Base-by-base conservation (phyloP, 1,140 invertebrate species). In the Paraescarpia echinospica region DNA sequence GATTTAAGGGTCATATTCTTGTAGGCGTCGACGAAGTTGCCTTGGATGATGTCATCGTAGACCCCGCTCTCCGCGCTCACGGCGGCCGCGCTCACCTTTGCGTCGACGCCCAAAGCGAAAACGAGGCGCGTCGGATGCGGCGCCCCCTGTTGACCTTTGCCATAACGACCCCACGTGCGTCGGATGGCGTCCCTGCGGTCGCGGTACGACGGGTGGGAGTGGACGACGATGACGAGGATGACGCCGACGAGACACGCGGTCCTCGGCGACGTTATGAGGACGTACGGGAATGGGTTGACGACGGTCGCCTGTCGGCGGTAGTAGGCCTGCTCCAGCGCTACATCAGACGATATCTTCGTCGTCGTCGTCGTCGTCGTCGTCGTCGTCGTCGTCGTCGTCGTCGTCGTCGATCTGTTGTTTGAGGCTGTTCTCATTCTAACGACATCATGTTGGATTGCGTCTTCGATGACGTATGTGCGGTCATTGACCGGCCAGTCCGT, bases 1-100 rank as follows among this genome's bases (percentile, higher is more conserved):
- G 98, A 98, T 92, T 96, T 96, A 48, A 95, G 94, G 14, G 95
- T 96, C 33, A 96, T 93, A 93, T 96, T 96, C 88, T 94, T 93
- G 92, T 96, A 96, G 0, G 94, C 94, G 93, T 96, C 95, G 8
- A 94, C 89, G 92, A 96, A 96, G 33, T 93, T 91, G 0, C 95
- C 95, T 91, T 96, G 95, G 1, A 96, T 93, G n/a, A 96, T 94
- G 91, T 96, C 95, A 6, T 92, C 92, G 91, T 95, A 93, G 33
- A 41, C 33, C n/a, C 27, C n/a, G 35, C 48, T 92, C 88, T 93
- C 35, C 27, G 33, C 34, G 14, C 35, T 90, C 35, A 90, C 33
- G n/a, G 34, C 88, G 77, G 93, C 90, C 89, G 59, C 33, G 12
- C 35, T 33, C n/a, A n/a, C n/a, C 34, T 91, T 48, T 35, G 34